Base-by-base conservation (phyloP, 2,797 vertebrate genomes). In the Odontamblyopus rebecca region DNA sequence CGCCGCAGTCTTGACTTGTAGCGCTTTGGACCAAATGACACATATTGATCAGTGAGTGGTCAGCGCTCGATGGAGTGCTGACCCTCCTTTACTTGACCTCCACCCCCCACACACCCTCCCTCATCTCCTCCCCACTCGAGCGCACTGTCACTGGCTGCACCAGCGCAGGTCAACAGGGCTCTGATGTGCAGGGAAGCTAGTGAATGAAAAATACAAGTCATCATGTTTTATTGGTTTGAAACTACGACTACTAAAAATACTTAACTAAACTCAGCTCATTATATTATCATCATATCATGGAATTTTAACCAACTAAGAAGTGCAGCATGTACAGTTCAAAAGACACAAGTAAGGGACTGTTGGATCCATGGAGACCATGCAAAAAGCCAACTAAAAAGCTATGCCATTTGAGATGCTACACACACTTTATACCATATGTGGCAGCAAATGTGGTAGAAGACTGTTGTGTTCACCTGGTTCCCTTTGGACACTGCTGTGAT, bases 71-170 rank as follows among this genome's bases (percentile, higher is more conserved):
- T 75, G 67, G 51, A 53, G 68, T 72, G 62, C 26, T 1, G 26
- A 77, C 70, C 72, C 68, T 57, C 32, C n/a, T 60, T 35, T 16
- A 6, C 65, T 32, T 51, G 74, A 73, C 68, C 70, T 41, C 61
- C 62, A 38, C 2, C 7, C 35, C 41, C 1, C 41, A 11, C 44
- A 48, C 4, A 4, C 13, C 44, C 44, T 75, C 57, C 56, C 6
- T 1, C 53, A n/a, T 12, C 51, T n/a, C 7, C 18, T 54, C 23
- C 12, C 15, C 4, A 56, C 12, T 1, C 48, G 62, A 26, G 57
- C 60, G 35, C 66, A 18, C 41, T 3, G 51, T 57, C 57, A 30
- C 56, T 27, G 8, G 35, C 60, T 13, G 57, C 59, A 67, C 70
- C 60, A 11, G 51, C 56, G 3, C 56, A 4, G 26, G 61, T 18